Base-by-base conservation (phyloP, 2,888 invertebrate genomes). In the Tetanocera ferruginea region DNA sequence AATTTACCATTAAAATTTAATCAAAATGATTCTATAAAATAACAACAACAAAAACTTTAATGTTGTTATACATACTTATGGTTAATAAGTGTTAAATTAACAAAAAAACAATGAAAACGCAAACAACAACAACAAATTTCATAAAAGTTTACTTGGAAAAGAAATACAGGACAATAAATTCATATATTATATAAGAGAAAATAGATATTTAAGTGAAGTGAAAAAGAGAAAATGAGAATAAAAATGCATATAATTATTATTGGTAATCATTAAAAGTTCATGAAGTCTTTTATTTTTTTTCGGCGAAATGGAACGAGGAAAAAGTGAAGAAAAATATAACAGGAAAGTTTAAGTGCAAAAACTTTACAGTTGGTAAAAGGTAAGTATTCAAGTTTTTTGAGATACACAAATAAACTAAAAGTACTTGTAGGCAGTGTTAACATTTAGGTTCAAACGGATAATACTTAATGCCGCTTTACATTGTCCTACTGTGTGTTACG, bases 151-250 rank as follows among this genome's bases (percentile, higher is more conserved):
- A 83, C 82, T 82, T 80, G 82, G 79, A 81, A 80, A 83, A 79
- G 82, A 82, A 82, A 82, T 83, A 83, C 83, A 83, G 83, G 83
- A 83, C 83, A 83, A 83, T 83, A 83, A 83, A 82, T 80, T 80
- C 79, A 81, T 79, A 69, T 34, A 67, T 49, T 25, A 62, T 64
- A 25, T 74, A 74, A 74, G 74, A 66, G 57, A 34, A 37, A 64
- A 28, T 28, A 49, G 34, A 17, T 37, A 67, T 23, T 28, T 55
- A 52, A 60, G 43, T 14, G 14, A 64, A 69, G 23, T 5, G 74
- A 76, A 31, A 8, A 64, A 74, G 70, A 77, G 66, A 76, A 79
- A n/a, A 67, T 62, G 23, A 34, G 69, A 76, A 69, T 51, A 67
- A 49, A 76, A 66, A 72, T 78, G 31, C 49, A 73, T 72, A 75